phyloP scores from a whole-genome alignment of 2,888 invertebrate genomes.

The Selenia dentaria region DNA sequence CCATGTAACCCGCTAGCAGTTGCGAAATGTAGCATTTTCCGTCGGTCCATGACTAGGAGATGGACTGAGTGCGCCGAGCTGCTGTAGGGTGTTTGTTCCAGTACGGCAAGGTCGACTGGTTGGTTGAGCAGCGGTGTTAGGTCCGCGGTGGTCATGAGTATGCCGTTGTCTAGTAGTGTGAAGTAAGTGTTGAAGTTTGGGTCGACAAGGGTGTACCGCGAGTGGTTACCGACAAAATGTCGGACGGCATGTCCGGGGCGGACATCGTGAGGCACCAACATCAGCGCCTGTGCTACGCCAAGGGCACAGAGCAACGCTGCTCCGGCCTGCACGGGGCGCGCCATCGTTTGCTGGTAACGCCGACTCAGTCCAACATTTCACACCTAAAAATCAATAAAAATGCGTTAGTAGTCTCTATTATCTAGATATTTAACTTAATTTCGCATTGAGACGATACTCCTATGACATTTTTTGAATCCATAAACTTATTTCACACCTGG shows the following conservation, averaged over 20 bases:
- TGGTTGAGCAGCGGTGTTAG: slow-evolving; percentile 92
- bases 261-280: slow-evolving; percentile 94
- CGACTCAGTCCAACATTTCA: slow-evolving; percentile 71
- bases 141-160: slow-evolving; percentile 96
- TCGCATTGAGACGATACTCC: no score
- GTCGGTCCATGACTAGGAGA: slow-evolving; percentile 92
- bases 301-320: slow-evolving; percentile 70
- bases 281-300: slow-evolving; percentile 68
- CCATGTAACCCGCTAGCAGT: slow-evolving; percentile 86
- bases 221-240: slow-evolving; percentile 87
- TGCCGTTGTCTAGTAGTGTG: slow-evolving; percentile 93
- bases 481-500: no score
- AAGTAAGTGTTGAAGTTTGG: slow-evolving; percentile 94
- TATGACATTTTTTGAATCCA: no score
- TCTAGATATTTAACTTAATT: no score
- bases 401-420: no score
- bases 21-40: slow-evolving; percentile 92
- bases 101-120: slow-evolving; percentile 91
- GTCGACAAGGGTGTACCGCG: slow-evolving; percentile 86
- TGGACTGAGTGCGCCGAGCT: slow-evolving; percentile 92
- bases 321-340: slow-evolving; percentile 67
- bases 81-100: slow-evolving; percentile 92
- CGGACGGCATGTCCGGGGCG: slow-evolving; percentile 95
- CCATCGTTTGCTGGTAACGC: slow-evolving; percentile 52
- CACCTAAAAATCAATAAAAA: slow-evolving; percentile 52